phyloP scores from a whole-genome alignment of 2,888 invertebrate genomes.

The Drosophila koepferae region DNA sequence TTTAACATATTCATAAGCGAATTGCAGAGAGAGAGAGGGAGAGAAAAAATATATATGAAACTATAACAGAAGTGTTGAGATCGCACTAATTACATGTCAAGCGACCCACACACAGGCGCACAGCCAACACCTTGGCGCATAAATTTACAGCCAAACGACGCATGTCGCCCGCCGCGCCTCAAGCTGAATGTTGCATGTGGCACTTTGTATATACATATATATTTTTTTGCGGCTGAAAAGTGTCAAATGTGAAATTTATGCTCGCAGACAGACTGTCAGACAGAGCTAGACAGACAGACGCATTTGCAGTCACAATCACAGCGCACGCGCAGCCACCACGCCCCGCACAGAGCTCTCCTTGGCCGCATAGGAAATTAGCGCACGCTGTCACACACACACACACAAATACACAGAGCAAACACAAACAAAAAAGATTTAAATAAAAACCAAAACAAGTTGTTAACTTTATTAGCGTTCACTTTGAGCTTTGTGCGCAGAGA shows the following conservation, averaged over 20 bases:
- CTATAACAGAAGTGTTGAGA: conserved; percentile 78
- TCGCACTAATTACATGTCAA: conserved; percentile 79
- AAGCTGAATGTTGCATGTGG: conserved; percentile 43
- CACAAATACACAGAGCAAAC: neutral
- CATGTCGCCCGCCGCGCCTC: conserved; percentile 58
- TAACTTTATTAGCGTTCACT: conserved; percentile 65
- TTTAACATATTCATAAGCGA: conserved; percentile 72
- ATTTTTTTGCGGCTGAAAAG: conserved; percentile 58
- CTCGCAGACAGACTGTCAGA: conserved; percentile 33
- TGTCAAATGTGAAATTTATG: conserved; percentile 81
- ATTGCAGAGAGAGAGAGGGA: conserved; percentile 22
- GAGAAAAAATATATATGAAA: conserved; percentile 23
- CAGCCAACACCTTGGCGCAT: conserved; percentile 76
- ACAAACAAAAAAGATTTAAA: conserved; percentile 28
- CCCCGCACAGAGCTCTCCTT: neutral
- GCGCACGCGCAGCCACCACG: conserved; percentile 46
- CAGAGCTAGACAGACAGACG: conserved; percentile 24
- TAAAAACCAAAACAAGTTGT: conserved; percentile 66
- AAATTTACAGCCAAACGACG: conserved; percentile 77
- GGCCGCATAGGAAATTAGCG: conserved; percentile 49
- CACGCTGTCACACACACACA: conserved; percentile 24
- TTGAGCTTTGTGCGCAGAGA: conserved; percentile 21
- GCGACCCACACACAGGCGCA: conserved; percentile 54
- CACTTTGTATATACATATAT: conserved; percentile 50
- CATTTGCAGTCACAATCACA: conserved; percentile 26